These are phyloP conservation scores for Heliconius aoede DNA, from an alignment of 2,888 invertebrate genomes.

Conservation along the genomic window DNA sequence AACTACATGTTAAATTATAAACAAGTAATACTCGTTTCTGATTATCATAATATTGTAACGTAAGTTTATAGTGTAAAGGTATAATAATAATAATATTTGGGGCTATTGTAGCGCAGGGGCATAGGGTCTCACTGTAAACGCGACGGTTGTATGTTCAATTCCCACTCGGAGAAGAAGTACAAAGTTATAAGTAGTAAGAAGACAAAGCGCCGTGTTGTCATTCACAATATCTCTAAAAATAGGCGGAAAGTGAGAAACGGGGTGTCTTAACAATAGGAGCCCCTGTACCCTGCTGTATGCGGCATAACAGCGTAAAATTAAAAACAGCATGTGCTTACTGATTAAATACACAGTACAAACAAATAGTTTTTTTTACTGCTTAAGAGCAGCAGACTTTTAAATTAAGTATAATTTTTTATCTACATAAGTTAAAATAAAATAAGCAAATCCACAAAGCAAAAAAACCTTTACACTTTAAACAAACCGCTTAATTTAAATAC, in stretches of 20 bases:
- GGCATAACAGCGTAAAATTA: too few species aligned
- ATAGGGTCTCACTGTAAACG: too few species aligned
- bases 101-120: background rate
- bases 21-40: slow-evolving; percentile 5
- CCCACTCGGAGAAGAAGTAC: background rate
- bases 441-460: background rate
- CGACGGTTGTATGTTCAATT: background rate
- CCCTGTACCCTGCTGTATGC: too few species aligned
- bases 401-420: background rate
- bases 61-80: slow-evolving; percentile 27
- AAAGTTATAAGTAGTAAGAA: too few species aligned
- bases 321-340: background rate
- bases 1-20: background rate
- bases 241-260: too few species aligned
- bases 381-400: background rate
- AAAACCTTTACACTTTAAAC: slow-evolving; percentile 28
- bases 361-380: background rate
- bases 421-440: background rate
- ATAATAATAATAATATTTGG: background rate
- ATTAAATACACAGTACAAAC: slow-evolving; percentile 7
- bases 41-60: slow-evolving; percentile 6
- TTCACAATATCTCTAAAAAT: too few species aligned
- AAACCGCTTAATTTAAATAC: background rate
- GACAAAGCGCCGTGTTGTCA: too few species aligned
- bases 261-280: too few species aligned